Conservation (phyloP, 2,797 vertebrate species). For the Selene dorsalis region DNA sequence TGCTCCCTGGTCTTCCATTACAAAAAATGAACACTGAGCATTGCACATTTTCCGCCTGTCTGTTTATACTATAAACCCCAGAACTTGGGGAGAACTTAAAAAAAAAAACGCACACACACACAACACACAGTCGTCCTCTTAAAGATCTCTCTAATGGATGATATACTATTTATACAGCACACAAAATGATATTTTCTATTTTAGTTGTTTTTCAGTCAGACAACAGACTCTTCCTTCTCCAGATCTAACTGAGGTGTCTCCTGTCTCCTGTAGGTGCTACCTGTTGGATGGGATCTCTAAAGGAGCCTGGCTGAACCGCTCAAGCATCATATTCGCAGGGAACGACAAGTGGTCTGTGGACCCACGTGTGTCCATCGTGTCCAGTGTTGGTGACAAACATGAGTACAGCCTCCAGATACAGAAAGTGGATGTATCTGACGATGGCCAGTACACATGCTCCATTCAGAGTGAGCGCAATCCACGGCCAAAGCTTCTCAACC, state of each 20-base stretch:
- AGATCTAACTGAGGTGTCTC: conserved; percentile 42
- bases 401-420: conserved; percentile 99
- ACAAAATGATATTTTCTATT: neutral
- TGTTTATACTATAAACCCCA: neutral
- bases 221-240: neutral
- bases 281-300: conserved; percentile 96
- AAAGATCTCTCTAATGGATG: neutral
- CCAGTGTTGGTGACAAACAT: conserved; percentile 88
- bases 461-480: conserved; percentile 95
- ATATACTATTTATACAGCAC: neutral
- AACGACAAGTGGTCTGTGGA: conserved; percentile 98
- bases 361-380: conserved; percentile 95
- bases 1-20: neutral
- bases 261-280: conserved; percentile 89
- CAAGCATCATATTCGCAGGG: conserved; percentile 98
- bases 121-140: neutral
- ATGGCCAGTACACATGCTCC: conserved; percentile 96
- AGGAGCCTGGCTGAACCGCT: conserved; percentile 98
- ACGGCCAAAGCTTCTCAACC: conserved; percentile 93
- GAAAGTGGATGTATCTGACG: conserved; percentile 95
- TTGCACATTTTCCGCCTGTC: neutral
- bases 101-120: neutral
- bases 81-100: neutral
- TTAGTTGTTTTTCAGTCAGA: neutral
- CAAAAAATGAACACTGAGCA: neutral